These are phyloP conservation scores for Drosophila planitibia DNA, from an alignment of 2,888 invertebrate species.

Conservation along the genomic window DNA sequence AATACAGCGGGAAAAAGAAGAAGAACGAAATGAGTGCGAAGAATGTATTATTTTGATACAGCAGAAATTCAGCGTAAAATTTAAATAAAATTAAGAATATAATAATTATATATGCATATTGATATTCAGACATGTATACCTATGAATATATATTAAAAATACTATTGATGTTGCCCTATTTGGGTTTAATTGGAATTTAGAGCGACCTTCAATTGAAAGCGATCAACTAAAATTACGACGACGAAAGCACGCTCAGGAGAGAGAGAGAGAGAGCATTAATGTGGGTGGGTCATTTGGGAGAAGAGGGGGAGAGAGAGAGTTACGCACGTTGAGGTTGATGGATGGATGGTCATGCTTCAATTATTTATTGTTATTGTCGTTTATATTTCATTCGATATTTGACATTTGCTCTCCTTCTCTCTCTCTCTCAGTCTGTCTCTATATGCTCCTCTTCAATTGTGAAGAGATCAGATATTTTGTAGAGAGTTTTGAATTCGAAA, in stretches of 20 bases:
- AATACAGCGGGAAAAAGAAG: neutral
- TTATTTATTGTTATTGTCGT: constrained; percentile 47
- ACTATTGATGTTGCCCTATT: constrained; percentile 28
- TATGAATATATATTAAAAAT: neutral
- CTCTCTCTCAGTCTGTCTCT: neutral
- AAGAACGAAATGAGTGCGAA: neutral
- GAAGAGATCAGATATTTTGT: neutral
- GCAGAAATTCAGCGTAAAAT: neutral
- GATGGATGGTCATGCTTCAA: constrained; percentile 57
- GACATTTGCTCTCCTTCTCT: neutral
- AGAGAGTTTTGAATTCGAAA: neutral
- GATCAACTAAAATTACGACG: constrained; percentile 27
- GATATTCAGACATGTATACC: neutral
- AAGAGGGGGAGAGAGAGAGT: constrained; percentile 8
- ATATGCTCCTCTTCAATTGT: neutral
- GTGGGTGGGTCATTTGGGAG: neutral
- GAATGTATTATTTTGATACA: neutral
- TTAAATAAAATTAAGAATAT: neutral
- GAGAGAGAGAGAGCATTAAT: neutral
- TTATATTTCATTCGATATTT: constrained; percentile 36
- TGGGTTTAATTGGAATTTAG: constrained; percentile 31
- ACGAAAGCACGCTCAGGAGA: neutral
- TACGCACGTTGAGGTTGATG: constrained; percentile 20
- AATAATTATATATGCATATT: neutral
- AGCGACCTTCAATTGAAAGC: constrained; percentile 44